Evolutionary conservation across 2,113 vertebrate genomes (phyloP).

Genomic region (Oxyura jamaicensis): DNA sequence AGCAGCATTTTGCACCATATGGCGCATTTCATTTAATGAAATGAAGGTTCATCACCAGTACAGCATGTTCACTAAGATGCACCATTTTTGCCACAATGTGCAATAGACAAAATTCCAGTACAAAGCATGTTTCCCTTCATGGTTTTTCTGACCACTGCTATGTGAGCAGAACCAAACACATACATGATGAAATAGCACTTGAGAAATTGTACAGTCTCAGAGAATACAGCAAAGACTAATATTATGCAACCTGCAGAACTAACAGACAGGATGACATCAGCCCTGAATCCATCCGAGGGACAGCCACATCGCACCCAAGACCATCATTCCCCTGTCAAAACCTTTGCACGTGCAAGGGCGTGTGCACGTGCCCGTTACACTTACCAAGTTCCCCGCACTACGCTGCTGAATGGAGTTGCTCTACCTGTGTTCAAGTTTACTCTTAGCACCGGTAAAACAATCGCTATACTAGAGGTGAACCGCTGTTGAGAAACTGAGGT

Average conservation of each 20-base stretch:
- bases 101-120: background rate
- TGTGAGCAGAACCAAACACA: background rate
- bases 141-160: background rate
- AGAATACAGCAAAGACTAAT: background rate
- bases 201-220: background rate
- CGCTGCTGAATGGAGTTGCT: background rate
- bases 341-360: accelerated
- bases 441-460: background rate
- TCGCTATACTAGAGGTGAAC: background rate
- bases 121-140: background rate
- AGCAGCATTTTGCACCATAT: conserved; percentile 9
- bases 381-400: accelerated
- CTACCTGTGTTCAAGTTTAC: background rate
- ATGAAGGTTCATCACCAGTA: background rate
- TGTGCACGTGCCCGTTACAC: accelerated
- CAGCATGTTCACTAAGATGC: background rate
- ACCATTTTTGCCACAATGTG: background rate
- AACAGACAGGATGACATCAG: background rate
- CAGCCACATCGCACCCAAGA: background rate
- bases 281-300: background rate
- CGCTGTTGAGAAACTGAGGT: background rate
- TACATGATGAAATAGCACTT: background rate
- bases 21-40: background rate
- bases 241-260: background rate
- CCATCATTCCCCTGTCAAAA: background rate